Percentiles rank a stretch among this genome's conserved stretches.
Evolutionary conservation across 2,888 invertebrate species (phyloP).

Genomic region (Uropetala carovei): DNA sequence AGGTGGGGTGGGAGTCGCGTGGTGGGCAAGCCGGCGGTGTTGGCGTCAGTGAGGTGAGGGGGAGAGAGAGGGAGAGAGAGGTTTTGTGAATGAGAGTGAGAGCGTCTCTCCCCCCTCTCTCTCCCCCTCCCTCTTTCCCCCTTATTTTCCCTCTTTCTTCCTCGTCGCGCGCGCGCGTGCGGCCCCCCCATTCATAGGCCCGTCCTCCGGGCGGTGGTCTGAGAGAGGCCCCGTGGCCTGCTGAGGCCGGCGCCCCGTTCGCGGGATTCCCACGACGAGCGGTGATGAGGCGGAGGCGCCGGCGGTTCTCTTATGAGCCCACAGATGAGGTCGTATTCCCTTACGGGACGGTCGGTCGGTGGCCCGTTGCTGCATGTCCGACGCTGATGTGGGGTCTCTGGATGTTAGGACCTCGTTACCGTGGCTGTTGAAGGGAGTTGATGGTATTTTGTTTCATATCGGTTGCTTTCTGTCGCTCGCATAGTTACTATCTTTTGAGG

Average conservation of each 20-base stretch:
- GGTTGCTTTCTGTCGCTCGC: too few relatives aligned
- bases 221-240: neutral
- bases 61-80: constrained; percentile 1
- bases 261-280: constrained; percentile 16
- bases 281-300: neutral
- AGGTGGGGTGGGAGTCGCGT: constrained; percentile 7
- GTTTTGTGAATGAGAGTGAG: constrained; percentile 63
- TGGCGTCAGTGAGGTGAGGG: constrained; percentile 37
- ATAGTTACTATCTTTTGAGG: too few relatives aligned
- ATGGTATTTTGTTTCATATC: neutral
- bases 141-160: constrained; percentile 39
- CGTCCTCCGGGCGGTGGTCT: constrained; percentile 31
- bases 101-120: neutral
- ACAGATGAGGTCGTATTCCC: neutral
- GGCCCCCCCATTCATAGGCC: constrained; percentile 55
- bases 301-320: neutral
- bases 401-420: neutral
- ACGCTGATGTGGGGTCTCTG: too few relatives aligned
- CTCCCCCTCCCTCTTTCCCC: neutral
- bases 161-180: constrained; percentile 56
- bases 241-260: neutral
- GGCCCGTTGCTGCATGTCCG: too few relatives aligned
- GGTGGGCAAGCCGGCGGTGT: constrained; percentile 12
- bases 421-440: neutral
- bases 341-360: neutral